Conservation (phyloP, 2,113 vertebrate genomes). For the Seriola dumerili region DNA sequence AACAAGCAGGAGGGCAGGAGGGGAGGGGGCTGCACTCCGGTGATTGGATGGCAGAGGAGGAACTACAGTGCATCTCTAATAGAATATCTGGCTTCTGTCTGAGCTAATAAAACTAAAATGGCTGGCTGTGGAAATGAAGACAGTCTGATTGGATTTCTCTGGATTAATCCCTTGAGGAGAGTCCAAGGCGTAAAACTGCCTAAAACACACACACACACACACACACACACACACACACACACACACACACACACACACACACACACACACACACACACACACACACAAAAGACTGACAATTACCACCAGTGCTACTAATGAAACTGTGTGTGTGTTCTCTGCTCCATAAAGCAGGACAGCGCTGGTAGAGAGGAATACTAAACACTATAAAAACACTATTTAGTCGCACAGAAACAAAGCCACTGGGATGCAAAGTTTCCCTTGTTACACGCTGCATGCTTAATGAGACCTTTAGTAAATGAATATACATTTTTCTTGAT, state of each 20-base stretch:
- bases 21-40: neutral
- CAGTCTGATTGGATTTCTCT: slow-evolving; percentile 80
- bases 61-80: slow-evolving; percentile 60
- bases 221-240: slow-evolving; percentile 35
- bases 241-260: slow-evolving; percentile 25
- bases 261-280: slow-evolving; percentile 24
- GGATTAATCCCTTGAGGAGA: slow-evolving; percentile 76
- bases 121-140: slow-evolving; percentile 80
- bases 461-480: slow-evolving; percentile 45
- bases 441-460: slow-evolving; percentile 50
- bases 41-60: slow-evolving; percentile 25
- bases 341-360: slow-evolving; percentile 77
- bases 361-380: slow-evolving; percentile 68
- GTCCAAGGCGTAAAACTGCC: slow-evolving; percentile 50
- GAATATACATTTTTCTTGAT: slow-evolving; percentile 18
- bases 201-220: slow-evolving; percentile 26
- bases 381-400: slow-evolving; percentile 74
- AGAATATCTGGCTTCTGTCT: slow-evolving; percentile 69
- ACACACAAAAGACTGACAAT: slow-evolving; percentile 53
- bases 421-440: slow-evolving; percentile 49
- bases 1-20: neutral
- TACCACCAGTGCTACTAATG: slow-evolving; percentile 66
- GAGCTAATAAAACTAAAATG: slow-evolving; percentile 79
- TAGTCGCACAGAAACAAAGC: slow-evolving; percentile 65
- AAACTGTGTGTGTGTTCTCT: slow-evolving; percentile 65